Evolutionary conservation across 2,113 vertebrate species (phyloP).

Genomic region (Talpa occidentalis): DNA sequence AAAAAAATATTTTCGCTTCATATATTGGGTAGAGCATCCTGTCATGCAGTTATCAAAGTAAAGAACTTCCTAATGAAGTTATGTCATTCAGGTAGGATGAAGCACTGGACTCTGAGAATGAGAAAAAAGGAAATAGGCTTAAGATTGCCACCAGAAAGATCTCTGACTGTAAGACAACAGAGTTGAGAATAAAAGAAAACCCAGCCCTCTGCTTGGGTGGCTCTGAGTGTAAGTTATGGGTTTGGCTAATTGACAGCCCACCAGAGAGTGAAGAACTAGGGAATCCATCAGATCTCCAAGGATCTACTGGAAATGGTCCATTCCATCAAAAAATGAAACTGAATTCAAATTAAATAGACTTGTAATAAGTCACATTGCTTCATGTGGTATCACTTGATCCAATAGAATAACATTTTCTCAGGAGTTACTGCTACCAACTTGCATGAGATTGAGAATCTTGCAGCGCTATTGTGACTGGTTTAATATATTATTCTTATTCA

Average conservation of each 20-base stretch:
- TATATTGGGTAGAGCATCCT: background rate
- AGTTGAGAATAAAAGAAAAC: background rate
- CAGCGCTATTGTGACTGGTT: background rate
- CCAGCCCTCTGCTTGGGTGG: background rate
- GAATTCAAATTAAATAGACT: conserved; percentile 3
- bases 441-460: background rate
- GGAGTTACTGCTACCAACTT: background rate
- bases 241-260: background rate
- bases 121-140: background rate
- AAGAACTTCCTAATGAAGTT: background rate
- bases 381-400: background rate
- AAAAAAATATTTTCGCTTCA: background rate
- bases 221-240: background rate
- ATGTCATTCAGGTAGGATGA: background rate
- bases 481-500: background rate
- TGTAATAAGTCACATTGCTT: background rate
- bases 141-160: conserved; percentile 25
- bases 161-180: background rate
- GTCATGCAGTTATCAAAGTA: background rate
- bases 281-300: background rate
- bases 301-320: background rate
- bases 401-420: background rate
- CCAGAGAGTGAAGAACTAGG: background rate
- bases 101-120: background rate
- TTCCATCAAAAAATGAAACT: conserved; percentile 13